phyloP scores from a whole-genome alignment of 2,888 invertebrate genomes.

The Antheraea assamensis region DNA sequence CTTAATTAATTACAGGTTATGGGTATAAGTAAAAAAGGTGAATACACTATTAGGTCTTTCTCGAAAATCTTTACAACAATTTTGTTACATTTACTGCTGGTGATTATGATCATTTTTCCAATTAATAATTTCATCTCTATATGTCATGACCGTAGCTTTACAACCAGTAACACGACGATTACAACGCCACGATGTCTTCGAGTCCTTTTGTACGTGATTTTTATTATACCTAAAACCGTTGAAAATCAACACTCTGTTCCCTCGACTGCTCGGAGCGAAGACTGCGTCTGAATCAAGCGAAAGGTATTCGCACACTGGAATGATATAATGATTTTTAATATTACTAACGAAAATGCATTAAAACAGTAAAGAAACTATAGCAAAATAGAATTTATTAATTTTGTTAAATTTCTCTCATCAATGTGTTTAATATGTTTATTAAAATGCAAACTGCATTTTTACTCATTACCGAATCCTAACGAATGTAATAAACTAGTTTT shows the following conservation, averaged over 20 bases:
- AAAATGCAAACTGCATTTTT: background rate
- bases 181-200: conserved; percentile 14
- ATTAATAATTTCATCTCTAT: background rate
- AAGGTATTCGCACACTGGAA: background rate
- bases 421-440: background rate
- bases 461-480: too few relatives aligned
- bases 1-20: too few relatives aligned
- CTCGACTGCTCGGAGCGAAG: conserved; percentile 8
- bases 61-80: background rate
- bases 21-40: background rate
- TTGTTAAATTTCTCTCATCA: background rate
- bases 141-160: background rate
- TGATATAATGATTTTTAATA: background rate
- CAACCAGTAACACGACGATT: background rate
- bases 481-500: too few relatives aligned
- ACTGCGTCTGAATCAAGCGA: background rate
- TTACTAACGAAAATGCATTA: background rate
- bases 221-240: conserved; percentile 10
- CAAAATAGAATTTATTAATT: background rate
- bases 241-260: background rate
- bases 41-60: background rate
- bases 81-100: background rate
- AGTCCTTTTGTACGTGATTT: conserved; percentile 6
- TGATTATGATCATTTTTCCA: conserved; percentile 8
- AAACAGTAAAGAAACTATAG: background rate